These are phyloP conservation scores for Alcedo atthis DNA, from an alignment of 2,797 vertebrate species.

Conservation along the genomic window DNA sequence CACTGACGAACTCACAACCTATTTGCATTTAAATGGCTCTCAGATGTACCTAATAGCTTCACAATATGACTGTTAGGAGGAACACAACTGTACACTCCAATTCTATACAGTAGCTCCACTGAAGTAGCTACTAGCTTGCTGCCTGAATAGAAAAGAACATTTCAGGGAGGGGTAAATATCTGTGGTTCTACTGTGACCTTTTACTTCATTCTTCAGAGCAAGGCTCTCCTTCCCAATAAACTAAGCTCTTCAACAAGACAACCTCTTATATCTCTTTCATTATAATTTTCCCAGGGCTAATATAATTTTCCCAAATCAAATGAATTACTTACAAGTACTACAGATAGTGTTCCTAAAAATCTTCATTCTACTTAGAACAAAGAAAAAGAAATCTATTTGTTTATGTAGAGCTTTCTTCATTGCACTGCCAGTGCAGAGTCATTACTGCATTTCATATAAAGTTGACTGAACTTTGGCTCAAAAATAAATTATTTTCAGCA, in stretches of 20 bases:
- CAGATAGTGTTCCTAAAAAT: not conserved
- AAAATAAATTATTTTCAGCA: not conserved
- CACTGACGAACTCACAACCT: slow-evolving; percentile 7
- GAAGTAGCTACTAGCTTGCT: not conserved
- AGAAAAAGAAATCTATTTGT: not conserved
- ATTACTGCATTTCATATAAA: not conserved
- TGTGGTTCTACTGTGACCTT: not conserved
- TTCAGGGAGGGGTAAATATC: not conserved
- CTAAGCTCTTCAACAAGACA: not conserved
- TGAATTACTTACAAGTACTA: not conserved
- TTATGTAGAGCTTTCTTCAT: not conserved
- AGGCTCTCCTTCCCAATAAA: accelerated
- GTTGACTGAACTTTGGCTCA: not conserved
- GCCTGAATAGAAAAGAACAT: not conserved
- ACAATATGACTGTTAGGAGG: not conserved
- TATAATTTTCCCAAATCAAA: not conserved
- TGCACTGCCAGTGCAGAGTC: not conserved
- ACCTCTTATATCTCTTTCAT: not conserved
- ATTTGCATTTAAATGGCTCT: slow-evolving; percentile 62
- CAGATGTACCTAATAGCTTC: not conserved
- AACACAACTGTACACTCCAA: not conserved
- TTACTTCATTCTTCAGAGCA: not conserved
- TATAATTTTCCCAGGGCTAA: not conserved
- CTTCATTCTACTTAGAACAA: not conserved
- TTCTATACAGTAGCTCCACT: not conserved